Conservation (phyloP, 2,888 invertebrate species). For the Dryomyza anilis region DNA sequence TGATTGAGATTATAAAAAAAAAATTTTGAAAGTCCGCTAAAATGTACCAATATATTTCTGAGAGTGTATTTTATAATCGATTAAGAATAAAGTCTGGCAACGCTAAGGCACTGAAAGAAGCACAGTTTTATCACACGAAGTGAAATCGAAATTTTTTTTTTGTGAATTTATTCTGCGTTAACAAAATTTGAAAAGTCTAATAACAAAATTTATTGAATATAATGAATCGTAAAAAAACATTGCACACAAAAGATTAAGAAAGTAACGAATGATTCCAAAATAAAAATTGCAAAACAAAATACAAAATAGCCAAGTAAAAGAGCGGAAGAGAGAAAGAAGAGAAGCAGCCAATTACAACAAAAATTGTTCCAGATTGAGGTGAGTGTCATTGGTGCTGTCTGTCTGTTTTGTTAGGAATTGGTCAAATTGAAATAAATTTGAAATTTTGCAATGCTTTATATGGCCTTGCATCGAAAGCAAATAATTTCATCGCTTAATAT, state of each 20-base stretch:
- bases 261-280: neutral
- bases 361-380: slow-evolving; percentile 19
- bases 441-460: too few species aligned
- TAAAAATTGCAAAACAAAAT: slow-evolving; percentile 5
- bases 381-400: neutral
- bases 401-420: too few species aligned
- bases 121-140: neutral
- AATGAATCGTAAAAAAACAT: neutral
- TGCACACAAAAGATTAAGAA: neutral
- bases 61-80: too few species aligned
- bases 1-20: neutral
- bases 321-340: slow-evolving; percentile 4
- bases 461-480: too few species aligned
- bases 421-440: neutral
- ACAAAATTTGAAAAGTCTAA: neutral
- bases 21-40: too few species aligned
- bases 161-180: slow-evolving; percentile 10
- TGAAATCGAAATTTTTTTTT: slow-evolving; percentile 14
- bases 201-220: neutral
- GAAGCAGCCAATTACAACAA: neutral
- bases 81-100: too few species aligned
- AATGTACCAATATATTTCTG: too few species aligned
- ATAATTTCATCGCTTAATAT: neutral
- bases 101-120: neutral
- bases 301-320: slow-evolving; percentile 2